Conservation (phyloP, 2,797 vertebrate species). For the Nannoperca australis region DNA sequence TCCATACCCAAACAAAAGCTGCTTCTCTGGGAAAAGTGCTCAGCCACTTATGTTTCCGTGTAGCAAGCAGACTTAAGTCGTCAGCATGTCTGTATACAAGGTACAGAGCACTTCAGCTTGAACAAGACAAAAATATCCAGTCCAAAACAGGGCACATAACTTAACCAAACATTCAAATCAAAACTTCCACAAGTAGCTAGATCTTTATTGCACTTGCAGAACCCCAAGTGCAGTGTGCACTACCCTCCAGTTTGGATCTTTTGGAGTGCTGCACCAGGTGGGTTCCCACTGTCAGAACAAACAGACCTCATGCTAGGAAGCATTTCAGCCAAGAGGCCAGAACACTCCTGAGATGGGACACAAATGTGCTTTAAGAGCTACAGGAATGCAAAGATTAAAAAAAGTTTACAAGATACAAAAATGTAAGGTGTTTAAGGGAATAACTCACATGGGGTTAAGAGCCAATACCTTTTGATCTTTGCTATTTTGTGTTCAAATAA, state of each 20-base stretch:
- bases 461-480: no score
- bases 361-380: neutral
- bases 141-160: conserved; percentile 4
- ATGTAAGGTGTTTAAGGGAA: no score
- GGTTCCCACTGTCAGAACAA: conserved; percentile 14
- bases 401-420: neutral
- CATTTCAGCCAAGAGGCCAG: conserved; percentile 5
- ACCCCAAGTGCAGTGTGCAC: neutral
- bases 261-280: conserved; percentile 33
- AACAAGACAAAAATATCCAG: conserved; percentile 19
- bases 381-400: neutral
- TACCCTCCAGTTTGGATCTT: conserved; percentile 31
- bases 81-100: conserved; percentile 47
- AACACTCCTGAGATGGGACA: neutral
- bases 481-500: no score
- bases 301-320: neutral
- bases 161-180: conserved; percentile 29
- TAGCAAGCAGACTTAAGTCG: conserved; percentile 12
- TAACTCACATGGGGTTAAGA: no score
- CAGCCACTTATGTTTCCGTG: conserved; percentile 54
- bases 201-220: conserved; percentile 1
- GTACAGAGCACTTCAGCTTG: conserved; percentile 26
- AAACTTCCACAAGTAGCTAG: conserved; percentile 22
- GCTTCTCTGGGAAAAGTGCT: conserved; percentile 70
- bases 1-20: conserved; percentile 79